Percentiles rank a stretch among this genome's conserved stretches.
Evolutionary conservation across 2,888 invertebrate genomes (phyloP).

Genomic region (Brachypalpus laphriformis): DNA sequence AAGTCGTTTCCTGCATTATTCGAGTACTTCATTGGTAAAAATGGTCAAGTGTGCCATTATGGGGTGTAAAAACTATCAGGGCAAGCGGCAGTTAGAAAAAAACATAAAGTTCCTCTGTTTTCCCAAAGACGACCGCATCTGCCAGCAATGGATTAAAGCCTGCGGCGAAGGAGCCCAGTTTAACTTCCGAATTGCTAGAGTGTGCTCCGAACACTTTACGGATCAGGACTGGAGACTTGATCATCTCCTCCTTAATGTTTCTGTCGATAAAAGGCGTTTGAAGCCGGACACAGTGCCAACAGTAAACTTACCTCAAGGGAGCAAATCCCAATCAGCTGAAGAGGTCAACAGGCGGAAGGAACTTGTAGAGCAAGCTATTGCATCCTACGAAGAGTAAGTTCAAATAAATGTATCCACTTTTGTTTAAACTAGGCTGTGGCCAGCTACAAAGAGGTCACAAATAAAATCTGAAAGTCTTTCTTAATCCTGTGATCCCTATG

Average conservation of each 20-base stretch:
- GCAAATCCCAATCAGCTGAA: not conserved
- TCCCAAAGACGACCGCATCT: not conserved
- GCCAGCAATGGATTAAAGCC: constrained; percentile 1
- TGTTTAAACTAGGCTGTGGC: too few species aligned
- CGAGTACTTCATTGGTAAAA: too few species aligned
- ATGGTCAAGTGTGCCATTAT: constrained; percentile 31
- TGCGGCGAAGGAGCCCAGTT: not conserved
- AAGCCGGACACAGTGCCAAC: constrained; percentile 14
- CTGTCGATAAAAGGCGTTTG: constrained; percentile 7
- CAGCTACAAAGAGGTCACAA: too few species aligned
- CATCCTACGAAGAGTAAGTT: constrained; percentile 6
- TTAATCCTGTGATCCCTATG: too few species aligned
- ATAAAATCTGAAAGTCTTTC: too few species aligned
- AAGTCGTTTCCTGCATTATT: too few species aligned
- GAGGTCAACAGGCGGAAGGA: not conserved
- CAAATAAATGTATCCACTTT: too few species aligned
- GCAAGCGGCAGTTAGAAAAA: not conserved
- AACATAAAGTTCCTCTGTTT: constrained; percentile 14
- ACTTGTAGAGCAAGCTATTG: not conserved
- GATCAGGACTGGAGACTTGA: constrained; percentile 16
- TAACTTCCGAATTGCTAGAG: constrained; percentile 6
- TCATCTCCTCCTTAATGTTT: constrained; percentile 11
- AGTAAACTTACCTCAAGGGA: not conserved
- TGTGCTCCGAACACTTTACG: constrained; percentile 46
- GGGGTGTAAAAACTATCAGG: constrained; percentile 33